These are phyloP conservation scores for Ganaspis sp. DNA, from an alignment of 1,140 invertebrate species.

Conservation along the genomic window DNA sequence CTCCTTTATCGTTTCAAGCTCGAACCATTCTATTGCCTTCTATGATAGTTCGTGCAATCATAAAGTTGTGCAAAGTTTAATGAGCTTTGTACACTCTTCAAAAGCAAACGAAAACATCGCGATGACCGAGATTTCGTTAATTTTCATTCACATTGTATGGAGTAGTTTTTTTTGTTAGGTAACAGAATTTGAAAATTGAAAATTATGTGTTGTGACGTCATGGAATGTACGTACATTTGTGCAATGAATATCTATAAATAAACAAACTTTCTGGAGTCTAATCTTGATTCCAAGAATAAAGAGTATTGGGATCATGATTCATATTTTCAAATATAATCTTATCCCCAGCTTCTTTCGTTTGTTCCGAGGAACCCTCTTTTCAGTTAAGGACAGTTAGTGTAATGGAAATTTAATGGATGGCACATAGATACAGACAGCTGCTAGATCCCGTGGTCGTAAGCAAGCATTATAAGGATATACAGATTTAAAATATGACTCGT, in stretches of 20 bases:
- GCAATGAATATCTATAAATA: too few relatives aligned
- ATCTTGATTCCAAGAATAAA: too few relatives aligned
- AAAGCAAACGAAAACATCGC: too few relatives aligned
- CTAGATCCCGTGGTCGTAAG: neutral
- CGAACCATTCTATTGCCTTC: conserved; percentile 8
- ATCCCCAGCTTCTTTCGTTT: neutral
- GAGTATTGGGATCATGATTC: neutral
- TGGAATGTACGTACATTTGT: too few relatives aligned
- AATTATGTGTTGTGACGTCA: too few relatives aligned
- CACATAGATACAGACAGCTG: conserved; percentile 15
- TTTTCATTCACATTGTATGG: too few relatives aligned
- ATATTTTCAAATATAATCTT: neutral
- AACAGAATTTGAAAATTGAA: too few relatives aligned
- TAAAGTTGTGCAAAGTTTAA: neutral
- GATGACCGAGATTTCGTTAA: too few relatives aligned
- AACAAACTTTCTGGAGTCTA: too few relatives aligned
- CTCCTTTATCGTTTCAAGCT: neutral
- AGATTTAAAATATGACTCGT: conserved; percentile 28
- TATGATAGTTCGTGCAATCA: neutral
- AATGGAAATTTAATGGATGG: conserved; percentile 29
- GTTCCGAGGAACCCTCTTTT: conserved; percentile 4
- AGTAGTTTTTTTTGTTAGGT: too few relatives aligned
- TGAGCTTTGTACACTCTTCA: neutral
- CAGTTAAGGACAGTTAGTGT: neutral
- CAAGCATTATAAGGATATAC: neutral